Base-by-base conservation (phyloP, 1,140 invertebrate species). In the Idris sp. region DNA sequence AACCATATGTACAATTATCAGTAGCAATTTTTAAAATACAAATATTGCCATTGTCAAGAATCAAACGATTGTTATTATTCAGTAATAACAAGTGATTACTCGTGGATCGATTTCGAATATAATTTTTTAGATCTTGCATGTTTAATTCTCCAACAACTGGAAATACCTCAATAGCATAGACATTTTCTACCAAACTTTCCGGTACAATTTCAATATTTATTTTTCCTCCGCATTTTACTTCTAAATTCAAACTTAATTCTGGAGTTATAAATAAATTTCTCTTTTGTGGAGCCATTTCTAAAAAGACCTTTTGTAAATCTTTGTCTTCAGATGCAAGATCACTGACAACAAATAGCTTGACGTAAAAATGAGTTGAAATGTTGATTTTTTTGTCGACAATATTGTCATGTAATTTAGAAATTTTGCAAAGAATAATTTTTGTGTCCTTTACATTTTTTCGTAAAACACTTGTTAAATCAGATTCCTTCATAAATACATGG, bases 101-200 rank as follows among this genome's bases (percentile, higher is more conserved):
- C 13, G 11, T 18, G 0, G 90, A 90, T 81, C 84, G 7, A 88
- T 58, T 81, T 40, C 87, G 87, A 0, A 93, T 83, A 77, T 89
- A 92, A 74, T 88, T 83, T 72, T 91, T 88, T 78, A 93, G 90
- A 77, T 81, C 83, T 71, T 91, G n/a, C n/a, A n/a, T 86, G 65
- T 87, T 81, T 8, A 91, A 85, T 13, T 84, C 58, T 0, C 51
- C 75, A 75, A 73, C 86, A 48, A 78, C 72, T 9, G 90, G 88
- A 30, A 89, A 85, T 48, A 92, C 68, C 79, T 92, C 89, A 40
- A 92, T 85, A 8, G 81, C 77, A 35, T 79, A 26, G 67, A 69
- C 13, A 38, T 19, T 10, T 46, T 59, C 40, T 38, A 33, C 2
- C 7, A 40, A n/a, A 10, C 16, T 2, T 22, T 73, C 15, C 9